Conservation (phyloP, 1,140 invertebrate genomes). For the Saccostrea cuccullata region DNA sequence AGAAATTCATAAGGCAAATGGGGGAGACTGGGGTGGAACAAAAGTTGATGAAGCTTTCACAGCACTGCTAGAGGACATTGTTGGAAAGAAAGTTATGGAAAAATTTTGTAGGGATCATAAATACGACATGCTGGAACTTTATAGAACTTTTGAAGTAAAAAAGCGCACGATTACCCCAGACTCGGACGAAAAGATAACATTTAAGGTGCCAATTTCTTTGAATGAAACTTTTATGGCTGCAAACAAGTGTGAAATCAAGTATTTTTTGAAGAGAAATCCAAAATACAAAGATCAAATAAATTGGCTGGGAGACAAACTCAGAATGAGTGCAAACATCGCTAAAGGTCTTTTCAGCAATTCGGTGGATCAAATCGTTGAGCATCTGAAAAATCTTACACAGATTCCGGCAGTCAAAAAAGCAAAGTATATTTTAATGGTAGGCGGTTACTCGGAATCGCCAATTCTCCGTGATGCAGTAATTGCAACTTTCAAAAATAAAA, state of each 20-base stretch:
- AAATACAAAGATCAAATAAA: not conserved
- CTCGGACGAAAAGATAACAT: not conserved
- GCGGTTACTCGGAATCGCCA: slow-evolving; percentile 51
- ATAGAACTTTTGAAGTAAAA: slow-evolving; percentile 46
- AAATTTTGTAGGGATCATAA: slow-evolving; percentile 36
- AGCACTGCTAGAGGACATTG: slow-evolving; percentile 35
- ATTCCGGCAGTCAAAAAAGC: not conserved
- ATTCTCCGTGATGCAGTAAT: slow-evolving; percentile 44
- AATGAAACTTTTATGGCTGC: not conserved
- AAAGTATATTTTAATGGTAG: slow-evolving; percentile 48
- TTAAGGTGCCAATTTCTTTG: slow-evolving; percentile 1
- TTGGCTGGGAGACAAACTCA: slow-evolving; percentile 40
- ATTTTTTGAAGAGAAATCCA: not conserved
- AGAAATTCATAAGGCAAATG: slow-evolving; percentile 51
- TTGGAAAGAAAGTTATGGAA: slow-evolving; percentile 37
- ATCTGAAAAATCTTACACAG: slow-evolving; percentile 33
- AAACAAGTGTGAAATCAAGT: not conserved
- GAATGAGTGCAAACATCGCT: slow-evolving; percentile 22
- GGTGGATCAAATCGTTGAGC: slow-evolving; percentile 20
- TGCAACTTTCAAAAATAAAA: not conserved
- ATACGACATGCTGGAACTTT: slow-evolving; percentile 43
- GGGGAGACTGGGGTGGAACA: slow-evolving; percentile 55
- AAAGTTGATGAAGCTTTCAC: slow-evolving; percentile 47
- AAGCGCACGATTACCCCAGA: slow-evolving; percentile 31
- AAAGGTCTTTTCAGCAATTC: slow-evolving; percentile 44